Evolutionary conservation across 2,888 invertebrate genomes (phyloP), one percentile per base, ranked within the genome.

Genomic region (Baronia brevicornis): DNA sequence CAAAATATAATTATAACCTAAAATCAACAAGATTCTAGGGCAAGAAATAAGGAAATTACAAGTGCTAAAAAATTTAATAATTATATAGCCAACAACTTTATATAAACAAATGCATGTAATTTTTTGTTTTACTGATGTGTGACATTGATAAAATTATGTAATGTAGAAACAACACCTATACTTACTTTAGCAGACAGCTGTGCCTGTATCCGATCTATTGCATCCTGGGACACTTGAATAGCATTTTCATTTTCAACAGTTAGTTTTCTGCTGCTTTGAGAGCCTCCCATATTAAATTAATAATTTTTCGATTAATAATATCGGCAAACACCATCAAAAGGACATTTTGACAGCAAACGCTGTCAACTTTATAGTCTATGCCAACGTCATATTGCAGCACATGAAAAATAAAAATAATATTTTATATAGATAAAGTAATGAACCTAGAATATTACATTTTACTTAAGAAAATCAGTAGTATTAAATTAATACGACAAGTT

Each of bases 261-360:
- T 45, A 84, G 51, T 69, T 82, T 82, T 41, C 84, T 60, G 43
- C 87, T 82, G 60, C 88, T 88, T 58, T 86, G 75, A 40, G 80
- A 77, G 51, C 79, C 85, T 63, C 88, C 88, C 88, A 88, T 88
- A 49, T 64, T 79, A 63, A 52, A 54, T 62, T 70, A 73, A 69
- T 50, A 45, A 46, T 45, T 53, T 53, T 60, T 54, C 50, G 55
- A 64, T 60, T 64, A 66, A 59, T 57, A 65, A 62, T 60, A 57
- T 77, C 70, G 69, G 71, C 65, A 64, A 73, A 66, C 64, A 59
- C 60, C 59, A 64, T 80, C 77, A 80, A 64, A 75, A 70, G 65
- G 58, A 60, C 79, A 80, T 77, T 60, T 72, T 43, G 41, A 43
- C 41, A 38, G 19, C 30, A 38, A 32, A 29, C 30, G 24, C 27